Base-by-base conservation (phyloP, 2,888 invertebrate genomes). In the Euproctis similis region DNA sequence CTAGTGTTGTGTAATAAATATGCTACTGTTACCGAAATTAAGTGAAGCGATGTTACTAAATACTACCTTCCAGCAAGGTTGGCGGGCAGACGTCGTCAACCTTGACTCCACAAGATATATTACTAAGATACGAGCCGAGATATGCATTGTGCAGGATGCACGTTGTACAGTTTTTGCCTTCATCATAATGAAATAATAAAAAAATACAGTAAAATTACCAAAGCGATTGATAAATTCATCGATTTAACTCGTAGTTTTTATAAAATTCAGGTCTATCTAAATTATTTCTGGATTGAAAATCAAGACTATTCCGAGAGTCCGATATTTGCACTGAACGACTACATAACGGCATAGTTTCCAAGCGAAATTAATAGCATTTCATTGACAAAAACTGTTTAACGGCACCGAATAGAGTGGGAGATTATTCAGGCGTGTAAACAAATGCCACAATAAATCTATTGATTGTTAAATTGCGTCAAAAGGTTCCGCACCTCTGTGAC, bases 401-500 rank as follows among this genome's bases (percentile, higher is more conserved):
- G 33, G 40, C 46, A 38, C 42, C 30, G 24, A 34, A 32, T 31
- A 19, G 18, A 26, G n/a, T 27, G 30, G 33, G 9, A 20, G 13
- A 29, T 36, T 46, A 42, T 34, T 63, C 60, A 50, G 37, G 61
- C 66, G 59, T 69, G 42, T 54, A 57, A 45, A 49, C 38, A n/a
- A n/a, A n/a, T n/a, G 37, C 44, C 48, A 66, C 62, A 59, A 63
- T 56, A 57, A 53, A 51, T 55, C 54, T 23, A 12, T 23, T 23
- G 23, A n/a, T 32, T 27, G 29, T 19, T 17, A 29, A 3, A 12
- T 30, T 24, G 19, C 27, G 8, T 43, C 40, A 59, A 66, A 64
- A 59, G 54, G 63, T 62, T 61, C 50, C 39, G 45, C 49, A 52
- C 48, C 41, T 34, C 55, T 63, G 62, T 38, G 53, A 49, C 63